These are phyloP conservation scores for Frankliniella fusca DNA, from an alignment of 2,888 invertebrate genomes.

Conservation along the genomic window DNA sequence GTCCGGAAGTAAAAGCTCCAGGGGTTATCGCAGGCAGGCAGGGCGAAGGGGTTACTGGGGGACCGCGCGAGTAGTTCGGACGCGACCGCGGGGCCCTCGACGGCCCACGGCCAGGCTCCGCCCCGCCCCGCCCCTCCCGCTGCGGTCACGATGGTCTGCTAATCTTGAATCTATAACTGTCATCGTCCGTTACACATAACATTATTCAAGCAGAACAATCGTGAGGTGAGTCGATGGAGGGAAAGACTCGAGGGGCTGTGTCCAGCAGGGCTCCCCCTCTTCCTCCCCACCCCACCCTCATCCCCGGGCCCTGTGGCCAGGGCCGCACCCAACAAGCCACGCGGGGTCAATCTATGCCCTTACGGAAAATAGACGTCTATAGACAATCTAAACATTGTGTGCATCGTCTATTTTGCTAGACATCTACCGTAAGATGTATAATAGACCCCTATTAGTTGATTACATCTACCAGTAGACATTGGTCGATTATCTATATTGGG, in stretches of 20 bases:
- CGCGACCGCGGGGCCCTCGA: too few species aligned
- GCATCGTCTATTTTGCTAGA: too few species aligned
- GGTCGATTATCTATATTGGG: too few species aligned
- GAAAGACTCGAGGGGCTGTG: neutral
- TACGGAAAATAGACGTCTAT: too few species aligned
- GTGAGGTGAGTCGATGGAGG: neutral
- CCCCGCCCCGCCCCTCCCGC: neutral
- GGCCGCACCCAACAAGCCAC: conserved; percentile 1
- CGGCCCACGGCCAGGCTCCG: too few species aligned
- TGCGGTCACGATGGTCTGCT: conserved; percentile 11
- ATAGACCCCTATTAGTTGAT: too few species aligned
- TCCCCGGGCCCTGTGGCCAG: neutral
- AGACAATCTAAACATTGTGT: too few species aligned
- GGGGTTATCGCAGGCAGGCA: neutral
- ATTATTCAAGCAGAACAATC: conserved; percentile 26
- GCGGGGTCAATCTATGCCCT: neutral
- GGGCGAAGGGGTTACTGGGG: neutral
- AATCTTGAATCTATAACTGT: conserved; percentile 25
- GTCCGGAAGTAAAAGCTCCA: neutral
- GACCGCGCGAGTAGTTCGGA: neutral
- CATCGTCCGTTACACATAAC: conserved; percentile 26
- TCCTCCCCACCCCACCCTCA: neutral
- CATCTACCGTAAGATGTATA: too few species aligned
- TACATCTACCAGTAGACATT: too few species aligned
- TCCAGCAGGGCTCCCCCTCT: neutral